These are phyloP conservation scores for Melieria crassipennis DNA, from an alignment of 2,888 invertebrate genomes.

Conservation along the genomic window DNA sequence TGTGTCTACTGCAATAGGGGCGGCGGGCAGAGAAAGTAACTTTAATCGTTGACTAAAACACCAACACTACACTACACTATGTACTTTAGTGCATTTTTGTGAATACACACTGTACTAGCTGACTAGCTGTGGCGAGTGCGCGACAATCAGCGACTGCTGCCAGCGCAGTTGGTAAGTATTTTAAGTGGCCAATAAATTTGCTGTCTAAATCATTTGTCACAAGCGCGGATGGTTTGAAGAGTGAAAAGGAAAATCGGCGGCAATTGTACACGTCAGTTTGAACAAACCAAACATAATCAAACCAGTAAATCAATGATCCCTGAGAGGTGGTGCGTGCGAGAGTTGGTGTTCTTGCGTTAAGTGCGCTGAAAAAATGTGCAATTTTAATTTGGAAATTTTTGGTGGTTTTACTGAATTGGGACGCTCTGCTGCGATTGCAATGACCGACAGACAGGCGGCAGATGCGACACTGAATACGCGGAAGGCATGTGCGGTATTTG, in stretches of 20 bases:
- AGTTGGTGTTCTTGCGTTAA: not conserved
- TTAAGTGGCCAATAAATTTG: constrained; percentile 66
- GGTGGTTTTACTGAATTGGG: constrained; percentile 41
- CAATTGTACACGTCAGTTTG: constrained; percentile 26
- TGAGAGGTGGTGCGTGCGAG: not conserved
- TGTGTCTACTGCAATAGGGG: too few relatives aligned
- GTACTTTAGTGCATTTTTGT: constrained; percentile 11
- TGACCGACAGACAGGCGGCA: constrained; percentile 8
- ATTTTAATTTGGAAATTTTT: constrained; percentile 59
- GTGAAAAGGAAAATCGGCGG: constrained; percentile 35
- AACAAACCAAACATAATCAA: not conserved
- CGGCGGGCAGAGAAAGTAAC: too few relatives aligned
- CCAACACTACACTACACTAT: not conserved
- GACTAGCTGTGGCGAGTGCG: too few relatives aligned
- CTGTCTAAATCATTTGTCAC: constrained; percentile 66
- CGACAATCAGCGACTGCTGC: not conserved
- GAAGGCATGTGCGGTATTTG: constrained; percentile 34
- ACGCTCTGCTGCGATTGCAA: not conserved
- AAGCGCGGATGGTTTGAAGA: constrained; percentile 32
- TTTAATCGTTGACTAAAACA: too few relatives aligned
- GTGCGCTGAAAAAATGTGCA: constrained; percentile 33
- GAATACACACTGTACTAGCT: too few relatives aligned
- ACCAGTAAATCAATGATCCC: not conserved
- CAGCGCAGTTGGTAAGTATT: constrained; percentile 54
- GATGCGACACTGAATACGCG: constrained; percentile 43